These are phyloP conservation scores for Molanna angustata DNA, from an alignment of 2,888 invertebrate species.

Conservation along the genomic window DNA sequence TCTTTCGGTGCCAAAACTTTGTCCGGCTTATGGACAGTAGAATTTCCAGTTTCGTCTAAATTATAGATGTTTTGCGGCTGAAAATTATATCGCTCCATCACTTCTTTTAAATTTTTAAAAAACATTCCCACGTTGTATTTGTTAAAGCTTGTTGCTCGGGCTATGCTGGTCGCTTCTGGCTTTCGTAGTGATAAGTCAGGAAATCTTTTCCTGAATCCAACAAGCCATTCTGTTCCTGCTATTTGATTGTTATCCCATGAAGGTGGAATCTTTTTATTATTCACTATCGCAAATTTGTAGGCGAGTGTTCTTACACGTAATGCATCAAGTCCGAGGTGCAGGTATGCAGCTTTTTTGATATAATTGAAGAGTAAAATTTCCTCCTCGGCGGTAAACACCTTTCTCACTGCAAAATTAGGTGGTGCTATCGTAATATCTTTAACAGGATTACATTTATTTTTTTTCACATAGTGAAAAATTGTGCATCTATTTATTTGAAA, in stretches of 20 bases:
- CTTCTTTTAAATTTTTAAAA: background rate
- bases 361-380: no score
- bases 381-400: no score
- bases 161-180: conserved; percentile 3
- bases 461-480: no score
- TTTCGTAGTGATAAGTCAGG: background rate
- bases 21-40: background rate
- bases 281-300: background rate
- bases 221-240: conserved; percentile 5
- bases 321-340: no score
- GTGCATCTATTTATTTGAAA: no score
- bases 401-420: no score
- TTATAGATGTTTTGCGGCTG: background rate
- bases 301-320: background rate
- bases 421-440: no score
- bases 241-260: background rate
- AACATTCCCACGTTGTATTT: background rate
- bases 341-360: no score
- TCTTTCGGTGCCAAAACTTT: background rate
- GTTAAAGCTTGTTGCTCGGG: conserved; percentile 6
- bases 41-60: background rate
- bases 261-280: background rate
- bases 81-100: background rate
- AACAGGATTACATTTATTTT: no score
- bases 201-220: background rate